These are phyloP conservation scores for Rhingia rostrata DNA, from an alignment of 2,888 invertebrate species.

Conservation along the genomic window DNA sequence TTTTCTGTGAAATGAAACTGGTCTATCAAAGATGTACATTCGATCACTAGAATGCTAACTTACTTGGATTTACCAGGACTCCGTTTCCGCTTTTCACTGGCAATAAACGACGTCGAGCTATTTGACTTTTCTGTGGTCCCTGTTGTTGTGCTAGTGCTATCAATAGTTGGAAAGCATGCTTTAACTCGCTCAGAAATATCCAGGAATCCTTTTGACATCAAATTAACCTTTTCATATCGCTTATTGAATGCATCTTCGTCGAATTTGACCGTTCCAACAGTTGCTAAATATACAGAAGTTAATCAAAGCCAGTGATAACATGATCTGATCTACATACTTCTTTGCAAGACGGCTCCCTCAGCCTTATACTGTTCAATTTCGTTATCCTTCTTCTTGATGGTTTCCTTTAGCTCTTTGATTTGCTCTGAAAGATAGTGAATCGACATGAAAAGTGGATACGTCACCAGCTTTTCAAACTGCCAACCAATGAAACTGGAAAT, in stretches of 20 bases:
- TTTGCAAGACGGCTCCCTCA: constrained; percentile 78
- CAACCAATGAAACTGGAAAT: constrained; percentile 4
- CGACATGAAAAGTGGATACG: constrained; percentile 75
- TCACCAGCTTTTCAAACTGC: constrained; percentile 77
- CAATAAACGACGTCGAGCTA: constrained; percentile 1
- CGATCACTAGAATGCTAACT: not conserved
- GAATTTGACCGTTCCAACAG: constrained; percentile 77
- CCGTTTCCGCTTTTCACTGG: constrained; percentile 31
- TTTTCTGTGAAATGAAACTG: constrained; percentile 75
- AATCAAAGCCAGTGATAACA: not conserved
- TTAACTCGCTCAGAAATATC: constrained; percentile 60
- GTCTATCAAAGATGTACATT: not conserved
- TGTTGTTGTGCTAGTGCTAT: not conserved
- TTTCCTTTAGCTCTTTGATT: constrained; percentile 75
- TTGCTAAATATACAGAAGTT: constrained; percentile 75
- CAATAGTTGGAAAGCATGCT: constrained; percentile 1
- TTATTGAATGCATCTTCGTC: constrained; percentile 59
- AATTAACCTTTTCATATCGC: constrained; percentile 68
- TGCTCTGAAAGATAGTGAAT: constrained; percentile 75
- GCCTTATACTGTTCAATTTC: constrained; percentile 80
- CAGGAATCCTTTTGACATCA: constrained; percentile 63
- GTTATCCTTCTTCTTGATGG: constrained; percentile 79
- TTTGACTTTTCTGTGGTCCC: not conserved
- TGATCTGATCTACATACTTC: constrained; percentile 75
- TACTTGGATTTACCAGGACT: constrained; percentile 68